phyloP scores from a whole-genome alignment of 2,888 invertebrate genomes.

The Thelaira solivaga region DNA sequence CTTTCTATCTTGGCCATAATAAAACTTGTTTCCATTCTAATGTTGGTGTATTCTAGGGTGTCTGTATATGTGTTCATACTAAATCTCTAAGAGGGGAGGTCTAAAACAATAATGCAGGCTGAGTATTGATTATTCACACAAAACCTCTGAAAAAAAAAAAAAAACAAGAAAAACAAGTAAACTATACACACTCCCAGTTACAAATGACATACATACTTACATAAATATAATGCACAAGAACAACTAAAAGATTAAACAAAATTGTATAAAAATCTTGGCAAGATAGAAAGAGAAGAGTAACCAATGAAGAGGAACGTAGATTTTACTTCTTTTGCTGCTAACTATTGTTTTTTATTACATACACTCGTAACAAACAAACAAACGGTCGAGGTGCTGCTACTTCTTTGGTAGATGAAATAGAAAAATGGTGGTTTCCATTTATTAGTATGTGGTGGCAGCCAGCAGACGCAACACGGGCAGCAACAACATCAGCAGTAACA shows the following conservation, averaged over 20 bases:
- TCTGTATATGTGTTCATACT: conserved; percentile 2
- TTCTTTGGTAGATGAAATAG: conserved; percentile 22
- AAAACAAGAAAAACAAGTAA: conserved; percentile 13
- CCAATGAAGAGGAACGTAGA: conserved; percentile 62
- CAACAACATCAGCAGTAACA: conserved; percentile 35
- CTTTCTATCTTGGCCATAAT: conserved; percentile 43
- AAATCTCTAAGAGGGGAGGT: conserved; percentile 40
- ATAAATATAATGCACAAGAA: conserved; percentile 18
- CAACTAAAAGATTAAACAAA: conserved; percentile 39
- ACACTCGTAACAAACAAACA: no score
- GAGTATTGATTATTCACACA: conserved; percentile 53
- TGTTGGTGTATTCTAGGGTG: neutral
- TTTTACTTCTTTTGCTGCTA: conserved; percentile 27
- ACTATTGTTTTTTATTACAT: conserved; percentile 35
- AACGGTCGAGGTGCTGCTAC: conserved; percentile 39
- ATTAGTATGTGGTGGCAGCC: conserved; percentile 21
- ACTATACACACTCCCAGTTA: conserved; percentile 9
- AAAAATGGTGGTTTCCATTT: conserved; percentile 49
- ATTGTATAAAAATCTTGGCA: conserved; percentile 43
- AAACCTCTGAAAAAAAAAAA: conserved; percentile 11
- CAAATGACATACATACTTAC: conserved; percentile 34
- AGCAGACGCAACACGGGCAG: conserved; percentile 16
- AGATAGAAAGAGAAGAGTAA: conserved; percentile 56
- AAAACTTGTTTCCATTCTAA: conserved; percentile 45
- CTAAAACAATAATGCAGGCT: conserved; percentile 34